Percentiles rank a stretch among this genome's conserved stretches.
These are phyloP conservation scores for Orchestia grillus DNA, from an alignment of 1,140 invertebrate genomes.

Conservation along the genomic window DNA sequence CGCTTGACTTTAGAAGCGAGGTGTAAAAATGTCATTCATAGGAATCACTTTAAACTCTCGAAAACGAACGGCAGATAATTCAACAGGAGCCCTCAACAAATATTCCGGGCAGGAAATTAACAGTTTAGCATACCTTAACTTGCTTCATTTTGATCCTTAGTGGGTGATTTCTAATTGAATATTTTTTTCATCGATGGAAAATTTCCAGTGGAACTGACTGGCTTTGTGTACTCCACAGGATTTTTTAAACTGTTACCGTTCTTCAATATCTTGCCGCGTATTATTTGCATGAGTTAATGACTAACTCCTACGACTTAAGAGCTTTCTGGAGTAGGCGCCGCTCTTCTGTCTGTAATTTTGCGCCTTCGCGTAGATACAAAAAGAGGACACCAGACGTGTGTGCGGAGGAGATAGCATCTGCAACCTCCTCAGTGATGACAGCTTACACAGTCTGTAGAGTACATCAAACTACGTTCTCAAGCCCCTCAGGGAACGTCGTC, in stretches of 20 bases:
- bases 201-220: neutral
- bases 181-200: too few relatives aligned
- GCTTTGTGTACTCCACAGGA: neutral
- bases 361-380: neutral
- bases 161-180: too few relatives aligned
- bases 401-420: neutral
- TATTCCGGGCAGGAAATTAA: too few relatives aligned
- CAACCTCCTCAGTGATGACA: constrained; percentile 25
- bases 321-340: neutral
- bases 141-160: too few relatives aligned
- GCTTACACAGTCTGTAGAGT: constrained; percentile 5
- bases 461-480: constrained; percentile 2
- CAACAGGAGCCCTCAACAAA: neutral
- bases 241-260: neutral
- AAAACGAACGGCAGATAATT: neutral
- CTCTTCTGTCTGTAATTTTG: neutral
- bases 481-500: neutral
- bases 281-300: neutral
- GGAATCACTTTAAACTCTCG: neutral
- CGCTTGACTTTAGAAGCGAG: neutral
- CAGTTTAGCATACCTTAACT: too few relatives aligned
- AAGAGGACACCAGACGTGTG: neutral
- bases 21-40: neutral
- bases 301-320: neutral
- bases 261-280: neutral